These are phyloP conservation scores for Mirza zaza DNA, from an alignment of 2,113 vertebrate genomes.

Conservation along the genomic window DNA sequence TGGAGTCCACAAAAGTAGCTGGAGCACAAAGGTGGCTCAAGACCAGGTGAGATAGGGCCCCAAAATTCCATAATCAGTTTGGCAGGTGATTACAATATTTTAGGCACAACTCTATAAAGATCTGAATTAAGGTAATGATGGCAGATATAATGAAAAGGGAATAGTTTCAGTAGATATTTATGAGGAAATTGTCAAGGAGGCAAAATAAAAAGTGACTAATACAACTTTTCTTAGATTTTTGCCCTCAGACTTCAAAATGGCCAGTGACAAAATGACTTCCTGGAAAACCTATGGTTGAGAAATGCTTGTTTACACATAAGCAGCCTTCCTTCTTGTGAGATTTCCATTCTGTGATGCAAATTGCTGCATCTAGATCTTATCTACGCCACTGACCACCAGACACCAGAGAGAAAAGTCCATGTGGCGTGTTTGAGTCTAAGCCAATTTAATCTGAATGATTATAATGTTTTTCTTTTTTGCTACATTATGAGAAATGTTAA, in stretches of 20 bases:
- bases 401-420: background rate
- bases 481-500: background rate
- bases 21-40: background rate
- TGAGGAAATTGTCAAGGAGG: background rate
- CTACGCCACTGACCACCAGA: background rate
- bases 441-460: background rate
- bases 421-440: background rate
- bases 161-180: background rate
- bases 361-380: background rate
- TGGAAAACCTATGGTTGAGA: background rate
- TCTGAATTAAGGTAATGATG: background rate
- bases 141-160: background rate
- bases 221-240: background rate
- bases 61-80: background rate
- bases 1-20: fast-evolving
- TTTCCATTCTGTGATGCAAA: background rate
- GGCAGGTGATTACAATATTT: background rate
- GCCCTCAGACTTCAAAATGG: background rate
- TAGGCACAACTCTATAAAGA: background rate
- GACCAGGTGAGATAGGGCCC: background rate
- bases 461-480: background rate
- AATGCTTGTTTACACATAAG: background rate
- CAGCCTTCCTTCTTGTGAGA: background rate
- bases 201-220: constrained; percentile 15
- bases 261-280: background rate